phyloP scores from a whole-genome alignment of 2,797 vertebrate species.

The Trachops cirrhosus region DNA sequence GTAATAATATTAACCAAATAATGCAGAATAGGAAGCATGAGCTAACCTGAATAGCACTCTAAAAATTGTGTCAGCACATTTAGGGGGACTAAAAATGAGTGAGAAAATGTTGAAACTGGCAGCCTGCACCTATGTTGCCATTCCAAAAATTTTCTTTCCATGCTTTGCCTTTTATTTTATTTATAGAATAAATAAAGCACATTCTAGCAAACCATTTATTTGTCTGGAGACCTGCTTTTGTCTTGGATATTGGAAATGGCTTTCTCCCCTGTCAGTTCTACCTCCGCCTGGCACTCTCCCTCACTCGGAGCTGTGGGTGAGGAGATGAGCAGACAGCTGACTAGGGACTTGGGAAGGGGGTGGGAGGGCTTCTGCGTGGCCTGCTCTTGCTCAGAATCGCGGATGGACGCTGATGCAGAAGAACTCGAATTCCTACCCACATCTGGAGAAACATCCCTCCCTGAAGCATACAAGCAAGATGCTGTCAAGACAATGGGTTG shows the following conservation, averaged over 20 bases:
- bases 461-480: not conserved
- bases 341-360: not conserved
- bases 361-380: too few species aligned
- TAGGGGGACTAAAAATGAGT: not conserved
- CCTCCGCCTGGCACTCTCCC: not conserved
- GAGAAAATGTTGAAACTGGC: conserved; percentile 18
- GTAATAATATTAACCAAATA: not conserved
- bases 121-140: not conserved
- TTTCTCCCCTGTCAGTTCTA: not conserved
- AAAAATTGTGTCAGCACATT: not conserved
- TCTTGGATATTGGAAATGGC: not conserved
- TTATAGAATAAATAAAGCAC: not conserved
- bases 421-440: not conserved
- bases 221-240: not conserved
- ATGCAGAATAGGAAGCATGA: not conserved
- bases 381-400: not conserved
- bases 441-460: not conserved
- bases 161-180: not conserved
- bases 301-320: not conserved
- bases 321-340: not conserved
- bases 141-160: conserved; percentile 21
- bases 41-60: not conserved
- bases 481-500: not conserved
- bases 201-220: not conserved
- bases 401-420: not conserved